phyloP scores from a whole-genome alignment of 2,888 invertebrate genomes.

The Aporophyla nigra region DNA sequence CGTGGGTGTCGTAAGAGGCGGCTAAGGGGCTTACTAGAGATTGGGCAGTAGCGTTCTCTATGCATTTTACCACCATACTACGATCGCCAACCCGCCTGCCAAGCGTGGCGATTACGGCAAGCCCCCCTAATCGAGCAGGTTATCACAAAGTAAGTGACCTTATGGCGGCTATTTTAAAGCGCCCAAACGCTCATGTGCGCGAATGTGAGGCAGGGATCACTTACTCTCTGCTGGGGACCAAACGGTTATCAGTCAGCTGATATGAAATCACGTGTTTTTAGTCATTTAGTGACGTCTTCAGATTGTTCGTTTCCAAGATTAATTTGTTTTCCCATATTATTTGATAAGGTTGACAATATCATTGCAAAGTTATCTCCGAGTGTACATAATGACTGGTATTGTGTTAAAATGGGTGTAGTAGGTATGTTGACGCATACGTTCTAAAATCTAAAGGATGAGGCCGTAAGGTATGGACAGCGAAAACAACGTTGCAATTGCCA shows the following conservation, averaged over 20 bases:
- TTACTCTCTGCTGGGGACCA: slow-evolving; percentile 41
- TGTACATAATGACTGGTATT: slow-evolving; percentile 16
- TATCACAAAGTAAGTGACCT: neutral
- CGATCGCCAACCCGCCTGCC: too few species aligned
- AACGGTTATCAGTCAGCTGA: slow-evolving; percentile 18
- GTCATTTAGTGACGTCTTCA: slow-evolving; percentile 30
- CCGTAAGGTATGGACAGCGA: neutral
- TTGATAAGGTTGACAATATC: slow-evolving; percentile 31
- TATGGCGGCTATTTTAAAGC: neutral
- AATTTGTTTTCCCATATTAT: slow-evolving; percentile 17
- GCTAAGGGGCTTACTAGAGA: too few species aligned
- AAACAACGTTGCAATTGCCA: neutral
- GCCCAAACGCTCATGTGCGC: neutral
- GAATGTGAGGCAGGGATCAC: neutral
- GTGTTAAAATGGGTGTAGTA: neutral
- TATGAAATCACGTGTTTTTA: slow-evolving; percentile 5
- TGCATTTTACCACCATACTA: too few species aligned
- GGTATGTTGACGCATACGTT: neutral
- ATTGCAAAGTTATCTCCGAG: slow-evolving; percentile 26
- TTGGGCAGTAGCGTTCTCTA: too few species aligned
- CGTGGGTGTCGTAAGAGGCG: too few species aligned
- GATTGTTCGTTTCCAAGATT: slow-evolving; percentile 21
- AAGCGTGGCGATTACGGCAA: too few species aligned
- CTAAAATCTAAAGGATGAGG: neutral
- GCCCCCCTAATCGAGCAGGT: too few species aligned